Conservation (phyloP, 37 sponge, comb jelly and placozoan genomes). For the Spongia lamella region DNA sequence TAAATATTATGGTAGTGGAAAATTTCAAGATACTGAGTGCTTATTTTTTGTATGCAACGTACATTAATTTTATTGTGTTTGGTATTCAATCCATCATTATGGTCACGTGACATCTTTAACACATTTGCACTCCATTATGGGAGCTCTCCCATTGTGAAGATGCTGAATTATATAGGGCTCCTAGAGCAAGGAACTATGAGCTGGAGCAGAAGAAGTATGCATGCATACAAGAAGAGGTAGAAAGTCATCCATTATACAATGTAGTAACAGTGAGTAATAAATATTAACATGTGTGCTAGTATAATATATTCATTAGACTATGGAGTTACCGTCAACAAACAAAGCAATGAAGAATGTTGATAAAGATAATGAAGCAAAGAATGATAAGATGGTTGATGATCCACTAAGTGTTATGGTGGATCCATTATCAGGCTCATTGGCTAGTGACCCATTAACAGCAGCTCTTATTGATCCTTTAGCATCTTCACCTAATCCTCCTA, state of each 20-base stretch:
- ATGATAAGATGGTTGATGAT: neutral
- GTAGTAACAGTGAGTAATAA: conserved; percentile 49
- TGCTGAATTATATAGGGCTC: conserved; percentile 37
- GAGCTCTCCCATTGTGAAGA: no score
- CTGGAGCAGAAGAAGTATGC: conserved; percentile 35
- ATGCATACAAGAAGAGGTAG: conserved; percentile 24
- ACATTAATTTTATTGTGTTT: no score
- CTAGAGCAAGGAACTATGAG: conserved; percentile 54
- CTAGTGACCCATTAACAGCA: conserved; percentile 60
- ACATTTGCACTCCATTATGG: no score
- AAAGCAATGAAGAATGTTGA: conserved; percentile 92
- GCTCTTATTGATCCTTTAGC: conserved; percentile 48
- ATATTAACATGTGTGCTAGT: neutral
- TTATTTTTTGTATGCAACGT: no score
- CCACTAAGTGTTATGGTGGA: conserved; percentile 29
- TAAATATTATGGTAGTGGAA: no score
- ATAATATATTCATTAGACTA: conserved; percentile 50
- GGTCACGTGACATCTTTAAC: no score
- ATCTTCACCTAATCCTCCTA: neutral
- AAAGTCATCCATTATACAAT: conserved; percentile 38
- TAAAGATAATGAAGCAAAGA: neutral
- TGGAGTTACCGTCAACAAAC: conserved; percentile 94
- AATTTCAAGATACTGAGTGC: no score
- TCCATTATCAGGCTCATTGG: conserved; percentile 29
- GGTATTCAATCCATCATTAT: no score